phyloP scores from a whole-genome alignment of 2,888 invertebrate genomes.

The Ophioninae sp. region DNA sequence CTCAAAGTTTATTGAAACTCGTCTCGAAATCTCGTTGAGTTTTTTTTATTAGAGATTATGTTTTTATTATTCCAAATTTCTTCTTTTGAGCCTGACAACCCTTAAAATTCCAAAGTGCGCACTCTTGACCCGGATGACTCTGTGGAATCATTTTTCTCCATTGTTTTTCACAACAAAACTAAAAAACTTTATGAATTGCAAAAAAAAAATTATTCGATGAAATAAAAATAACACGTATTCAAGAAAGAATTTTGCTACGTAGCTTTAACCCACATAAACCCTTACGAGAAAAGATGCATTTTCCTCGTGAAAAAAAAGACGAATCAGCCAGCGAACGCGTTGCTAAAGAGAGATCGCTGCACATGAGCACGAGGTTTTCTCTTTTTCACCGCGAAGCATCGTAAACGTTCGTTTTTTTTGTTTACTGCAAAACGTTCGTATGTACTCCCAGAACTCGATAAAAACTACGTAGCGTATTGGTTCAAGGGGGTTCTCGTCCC shows the following conservation, averaged over 20 bases:
- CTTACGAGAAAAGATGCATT: conserved; percentile 10
- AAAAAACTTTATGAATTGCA: background rate
- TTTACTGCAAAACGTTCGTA: conserved; percentile 16
- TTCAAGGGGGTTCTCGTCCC: conserved; percentile 18
- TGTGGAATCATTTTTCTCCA: too few relatives aligned
- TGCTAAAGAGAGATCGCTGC: conserved; percentile 34
- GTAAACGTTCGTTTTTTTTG: conserved; percentile 41
- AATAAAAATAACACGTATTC: background rate
- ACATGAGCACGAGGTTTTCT: conserved; percentile 47
- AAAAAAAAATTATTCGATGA: background rate
- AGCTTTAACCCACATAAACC: background rate
- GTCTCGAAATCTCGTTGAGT: too few relatives aligned
- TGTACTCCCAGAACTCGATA: background rate
- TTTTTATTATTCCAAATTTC: too few relatives aligned
- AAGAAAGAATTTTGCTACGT: background rate
- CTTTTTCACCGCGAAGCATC: conserved; percentile 46
- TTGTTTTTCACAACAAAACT: background rate
- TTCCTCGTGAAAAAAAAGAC: conserved; percentile 12
- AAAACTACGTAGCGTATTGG: conserved; percentile 2
- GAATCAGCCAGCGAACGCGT: conserved; percentile 45
- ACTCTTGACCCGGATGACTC: too few relatives aligned
- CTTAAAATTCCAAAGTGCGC: too few relatives aligned
- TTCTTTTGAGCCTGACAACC: too few relatives aligned
- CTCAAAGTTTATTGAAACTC: too few relatives aligned
- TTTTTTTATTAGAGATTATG: too few relatives aligned